Conservation (phyloP, 1,140 invertebrate genomes). For the Babylonia areolata region DNA sequence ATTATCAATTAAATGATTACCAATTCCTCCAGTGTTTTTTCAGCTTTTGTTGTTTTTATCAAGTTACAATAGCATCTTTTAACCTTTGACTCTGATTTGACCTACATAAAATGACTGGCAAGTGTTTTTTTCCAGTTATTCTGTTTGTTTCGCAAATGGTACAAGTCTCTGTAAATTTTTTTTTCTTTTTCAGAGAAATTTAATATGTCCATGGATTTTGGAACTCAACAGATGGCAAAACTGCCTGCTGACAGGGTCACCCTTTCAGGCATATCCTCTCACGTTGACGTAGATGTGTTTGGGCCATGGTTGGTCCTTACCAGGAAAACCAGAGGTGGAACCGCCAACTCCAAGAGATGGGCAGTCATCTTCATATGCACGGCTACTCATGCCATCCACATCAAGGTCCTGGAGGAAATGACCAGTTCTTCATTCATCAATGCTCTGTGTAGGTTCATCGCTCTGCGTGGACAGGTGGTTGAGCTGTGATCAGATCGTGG, state of each 20-base stretch:
- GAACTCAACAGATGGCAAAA: conserved; percentile 52
- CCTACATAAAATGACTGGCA: too few species aligned
- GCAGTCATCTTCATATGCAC: conserved; percentile 56
- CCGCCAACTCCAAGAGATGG: conserved; percentile 50
- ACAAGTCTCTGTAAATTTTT: too few species aligned
- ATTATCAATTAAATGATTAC: too few species aligned
- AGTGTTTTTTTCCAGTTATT: too few species aligned
- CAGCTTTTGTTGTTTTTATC: too few species aligned
- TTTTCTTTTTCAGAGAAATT: too few species aligned
- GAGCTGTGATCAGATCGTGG: conserved; percentile 52
- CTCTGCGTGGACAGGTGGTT: conserved; percentile 50
- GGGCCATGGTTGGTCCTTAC: conserved; percentile 43
- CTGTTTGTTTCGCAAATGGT: too few species aligned
- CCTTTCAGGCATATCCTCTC: conserved; percentile 42
- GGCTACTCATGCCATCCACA: conserved; percentile 46
- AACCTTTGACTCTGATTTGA: too few species aligned
- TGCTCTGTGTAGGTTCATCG: conserved; percentile 49
- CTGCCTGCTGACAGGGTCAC: conserved; percentile 44
- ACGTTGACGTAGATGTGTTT: conserved; percentile 46
- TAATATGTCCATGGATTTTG: too few species aligned
- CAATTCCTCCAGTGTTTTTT: too few species aligned
- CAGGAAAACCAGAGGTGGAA: conserved; percentile 43
- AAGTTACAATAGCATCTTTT: too few species aligned
- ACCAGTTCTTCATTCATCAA: conserved; percentile 55
- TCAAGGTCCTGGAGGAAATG: conserved; percentile 56